These are phyloP conservation scores for Ophthalmolycus amberensis DNA, from an alignment of 2,113 vertebrate genomes.

Conservation along the genomic window DNA sequence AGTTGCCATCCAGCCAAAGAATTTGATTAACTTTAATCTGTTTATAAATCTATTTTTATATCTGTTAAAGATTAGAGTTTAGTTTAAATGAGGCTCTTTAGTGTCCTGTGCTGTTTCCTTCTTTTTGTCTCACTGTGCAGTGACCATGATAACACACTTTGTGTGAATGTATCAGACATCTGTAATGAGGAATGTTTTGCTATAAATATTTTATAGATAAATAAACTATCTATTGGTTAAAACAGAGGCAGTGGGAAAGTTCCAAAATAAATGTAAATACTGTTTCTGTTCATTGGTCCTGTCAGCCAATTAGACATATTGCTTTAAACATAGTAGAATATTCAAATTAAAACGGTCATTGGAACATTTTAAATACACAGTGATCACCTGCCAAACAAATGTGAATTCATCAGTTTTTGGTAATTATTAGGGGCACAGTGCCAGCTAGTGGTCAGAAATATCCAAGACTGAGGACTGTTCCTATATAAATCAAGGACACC, in stretches of 20 bases:
- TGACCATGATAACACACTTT: neutral
- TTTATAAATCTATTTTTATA: neutral
- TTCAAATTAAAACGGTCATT: neutral
- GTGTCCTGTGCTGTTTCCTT: neutral
- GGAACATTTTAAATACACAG: neutral
- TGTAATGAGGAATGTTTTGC: neutral
- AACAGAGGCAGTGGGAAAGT: neutral
- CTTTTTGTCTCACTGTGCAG: neutral
- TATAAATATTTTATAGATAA: neutral
- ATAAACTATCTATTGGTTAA: neutral
- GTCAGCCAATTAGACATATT: neutral
- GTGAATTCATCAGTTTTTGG: neutral
- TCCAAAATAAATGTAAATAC: neutral
- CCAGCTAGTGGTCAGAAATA: neutral
- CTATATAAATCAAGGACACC: conserved; percentile 5
- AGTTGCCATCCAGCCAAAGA: neutral
- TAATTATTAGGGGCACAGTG: neutral
- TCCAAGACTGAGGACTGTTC: neutral
- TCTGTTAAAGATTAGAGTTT: neutral
- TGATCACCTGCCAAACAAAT: conserved; percentile 1
- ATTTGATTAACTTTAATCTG: neutral
- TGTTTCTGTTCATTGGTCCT: neutral
- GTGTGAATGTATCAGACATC: neutral
- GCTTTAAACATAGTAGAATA: neutral
- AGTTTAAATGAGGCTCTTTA: neutral